Conservation (phyloP, 2,113 vertebrate genomes). For the Galeopterus variegatus region DNA sequence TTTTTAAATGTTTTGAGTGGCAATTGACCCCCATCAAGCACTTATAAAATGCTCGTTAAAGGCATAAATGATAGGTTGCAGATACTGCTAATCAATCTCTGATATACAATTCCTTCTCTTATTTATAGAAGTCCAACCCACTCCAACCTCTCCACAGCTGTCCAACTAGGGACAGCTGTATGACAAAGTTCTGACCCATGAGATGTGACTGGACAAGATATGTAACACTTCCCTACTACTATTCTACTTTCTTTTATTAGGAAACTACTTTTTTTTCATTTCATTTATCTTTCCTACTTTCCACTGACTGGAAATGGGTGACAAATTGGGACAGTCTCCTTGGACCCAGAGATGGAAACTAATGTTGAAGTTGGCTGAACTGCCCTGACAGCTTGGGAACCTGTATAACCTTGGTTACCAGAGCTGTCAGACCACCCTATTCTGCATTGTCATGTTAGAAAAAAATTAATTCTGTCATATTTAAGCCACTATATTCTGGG, state of each 20-base stretch:
- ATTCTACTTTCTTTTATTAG: neutral
- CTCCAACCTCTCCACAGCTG: neutral
- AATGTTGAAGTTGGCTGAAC: neutral
- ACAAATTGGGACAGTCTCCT: neutral
- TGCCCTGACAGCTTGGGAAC: neutral
- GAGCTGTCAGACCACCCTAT: neutral
- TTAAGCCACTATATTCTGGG: neutral
- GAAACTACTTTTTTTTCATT: neutral
- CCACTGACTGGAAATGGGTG: neutral
- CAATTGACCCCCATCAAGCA: neutral
- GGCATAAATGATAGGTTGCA: neutral
- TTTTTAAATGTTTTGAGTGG: neutral
- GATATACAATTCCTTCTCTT: neutral
- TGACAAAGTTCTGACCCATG: neutral
- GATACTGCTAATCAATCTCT: neutral
- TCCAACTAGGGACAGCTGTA: neutral
- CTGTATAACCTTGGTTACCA: neutral
- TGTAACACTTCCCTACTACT: neutral
- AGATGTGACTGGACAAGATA: neutral
- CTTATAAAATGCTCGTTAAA: constrained; percentile 19
- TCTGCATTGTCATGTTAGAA: neutral
- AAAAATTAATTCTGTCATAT: neutral
- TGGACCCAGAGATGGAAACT: neutral
- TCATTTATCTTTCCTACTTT: neutral
- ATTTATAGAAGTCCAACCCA: neutral